phyloP scores from a whole-genome alignment of 1,140 invertebrate species.

The Drosophila funebris region DNA sequence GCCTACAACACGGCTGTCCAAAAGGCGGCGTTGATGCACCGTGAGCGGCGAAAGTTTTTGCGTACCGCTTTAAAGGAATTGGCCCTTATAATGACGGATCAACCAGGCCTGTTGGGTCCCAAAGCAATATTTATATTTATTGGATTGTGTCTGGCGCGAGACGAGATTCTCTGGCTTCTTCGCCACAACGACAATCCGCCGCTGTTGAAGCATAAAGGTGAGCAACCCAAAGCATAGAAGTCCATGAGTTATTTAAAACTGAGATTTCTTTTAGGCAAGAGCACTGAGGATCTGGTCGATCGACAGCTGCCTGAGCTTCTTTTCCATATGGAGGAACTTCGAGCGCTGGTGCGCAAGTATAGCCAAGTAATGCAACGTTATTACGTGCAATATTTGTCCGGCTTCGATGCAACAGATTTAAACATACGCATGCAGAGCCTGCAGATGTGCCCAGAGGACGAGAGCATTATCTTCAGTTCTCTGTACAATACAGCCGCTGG shows the following conservation, averaged over 20 bases:
- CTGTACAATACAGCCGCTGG: conserved; percentile 95
- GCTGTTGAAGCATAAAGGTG: conserved; percentile 90
- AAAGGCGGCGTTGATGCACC: conserved; percentile 94
- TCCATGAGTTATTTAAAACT: background rate
- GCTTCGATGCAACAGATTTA: conserved; percentile 96
- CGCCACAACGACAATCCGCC: conserved; percentile 98
- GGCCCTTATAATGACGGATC: conserved; percentile 97
- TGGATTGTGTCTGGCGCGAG: conserved; percentile 96
- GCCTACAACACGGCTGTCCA: conserved; percentile 95
- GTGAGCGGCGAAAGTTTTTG: conserved; percentile 98
- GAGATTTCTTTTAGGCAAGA: conserved; percentile 84
- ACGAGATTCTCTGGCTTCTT: conserved; percentile 98
- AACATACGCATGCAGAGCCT: conserved; percentile 96
- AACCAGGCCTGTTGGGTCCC: conserved; percentile 97
- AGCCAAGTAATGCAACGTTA: conserved; percentile 99
- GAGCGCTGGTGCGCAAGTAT: conserved; percentile 96
- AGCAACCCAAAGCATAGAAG: background rate
- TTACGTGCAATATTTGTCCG: conserved; percentile 98
- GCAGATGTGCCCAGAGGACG: conserved; percentile 95
- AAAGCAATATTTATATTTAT: conserved; percentile 99
- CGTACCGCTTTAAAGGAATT: conserved; percentile 97
- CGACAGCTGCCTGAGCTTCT: conserved; percentile 97
- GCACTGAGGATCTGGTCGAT: conserved; percentile 95
- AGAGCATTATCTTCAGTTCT: conserved; percentile 96
- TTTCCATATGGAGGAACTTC: conserved; percentile 98